These are phyloP conservation scores for Drosophila kanekoi DNA, from an alignment of 2,888 invertebrate genomes.

Conservation along the genomic window DNA sequence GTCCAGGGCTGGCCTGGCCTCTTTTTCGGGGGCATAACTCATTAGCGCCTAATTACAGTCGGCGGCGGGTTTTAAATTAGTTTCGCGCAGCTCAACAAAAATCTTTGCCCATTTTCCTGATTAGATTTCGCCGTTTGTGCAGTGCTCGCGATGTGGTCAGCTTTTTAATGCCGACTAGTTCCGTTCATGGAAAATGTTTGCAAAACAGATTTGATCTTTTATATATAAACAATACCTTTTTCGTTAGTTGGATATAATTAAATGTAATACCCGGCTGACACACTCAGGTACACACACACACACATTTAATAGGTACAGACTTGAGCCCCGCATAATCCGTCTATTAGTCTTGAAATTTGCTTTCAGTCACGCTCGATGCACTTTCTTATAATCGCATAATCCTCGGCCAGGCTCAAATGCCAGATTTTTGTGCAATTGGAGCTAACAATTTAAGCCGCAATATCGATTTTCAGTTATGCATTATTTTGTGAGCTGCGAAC, in stretches of 20 bases:
- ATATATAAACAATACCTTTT: too few relatives aligned
- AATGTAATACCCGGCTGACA: too few relatives aligned
- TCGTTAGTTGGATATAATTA: too few relatives aligned
- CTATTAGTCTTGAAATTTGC: conserved; percentile 41
- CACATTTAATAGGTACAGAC: neutral
- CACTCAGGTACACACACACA: neutral
- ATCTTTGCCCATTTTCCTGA: conserved; percentile 35
- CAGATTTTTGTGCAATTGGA: conserved; percentile 23
- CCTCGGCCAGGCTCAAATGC: conserved; percentile 10
- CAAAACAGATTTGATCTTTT: too few relatives aligned
- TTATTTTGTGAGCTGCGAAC: conserved; percentile 40
- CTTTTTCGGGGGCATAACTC: conserved; percentile 52
- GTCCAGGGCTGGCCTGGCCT: too few relatives aligned
- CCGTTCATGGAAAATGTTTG: too few relatives aligned
- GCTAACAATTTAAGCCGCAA: conserved; percentile 34
- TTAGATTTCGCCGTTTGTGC: conserved; percentile 35
- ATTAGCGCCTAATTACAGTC: conserved; percentile 67
- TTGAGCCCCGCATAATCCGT: conserved; percentile 20
- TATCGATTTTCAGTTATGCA: conserved; percentile 46
- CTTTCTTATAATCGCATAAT: conserved; percentile 41
- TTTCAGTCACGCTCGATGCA: conserved; percentile 33
- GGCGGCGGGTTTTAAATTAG: conserved; percentile 59
- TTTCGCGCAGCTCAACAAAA: conserved; percentile 41
- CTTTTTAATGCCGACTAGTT: neutral
- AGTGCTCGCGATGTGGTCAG: neutral